A percentile compares a stretch with the other conserved stretches of the same genome.
phyloP scores from a whole-genome alignment of 2,113 vertebrate genomes.

The Zosterops japonicus region DNA sequence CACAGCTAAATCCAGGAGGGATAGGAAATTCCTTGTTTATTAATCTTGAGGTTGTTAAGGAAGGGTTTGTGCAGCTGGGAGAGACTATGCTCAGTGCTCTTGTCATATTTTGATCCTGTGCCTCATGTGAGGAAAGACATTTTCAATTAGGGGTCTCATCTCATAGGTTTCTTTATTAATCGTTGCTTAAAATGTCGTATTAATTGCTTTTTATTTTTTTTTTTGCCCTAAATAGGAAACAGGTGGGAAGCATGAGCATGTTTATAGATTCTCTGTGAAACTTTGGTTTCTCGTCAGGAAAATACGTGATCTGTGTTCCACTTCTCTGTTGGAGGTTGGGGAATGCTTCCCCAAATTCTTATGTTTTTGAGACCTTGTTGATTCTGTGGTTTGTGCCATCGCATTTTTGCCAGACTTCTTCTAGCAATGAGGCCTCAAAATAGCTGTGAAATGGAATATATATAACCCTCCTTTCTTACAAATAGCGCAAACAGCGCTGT shows the following conservation, averaged over 20 bases:
- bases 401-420: neutral
- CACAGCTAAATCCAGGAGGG: neutral
- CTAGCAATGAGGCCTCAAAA: neutral
- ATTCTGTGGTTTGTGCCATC: neutral
- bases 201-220: neutral
- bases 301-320: neutral
- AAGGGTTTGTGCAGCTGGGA: conserved; percentile 9
- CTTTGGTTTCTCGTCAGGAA: neutral
- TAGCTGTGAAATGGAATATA: neutral
- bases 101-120: neutral
- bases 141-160: neutral
- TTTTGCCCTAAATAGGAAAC: conserved; percentile 22
- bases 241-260: conserved; percentile 9
- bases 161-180: neutral
- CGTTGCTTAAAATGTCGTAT: neutral
- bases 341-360: neutral
- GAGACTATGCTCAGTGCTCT: neutral
- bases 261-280: conserved; percentile 5
- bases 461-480: neutral
- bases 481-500: neutral
- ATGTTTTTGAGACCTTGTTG: neutral
- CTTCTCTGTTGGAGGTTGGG: neutral
- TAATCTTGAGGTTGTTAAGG: neutral
- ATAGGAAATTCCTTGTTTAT: neutral
- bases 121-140: neutral